Conservation (phyloP, 1,140 invertebrate genomes). For the Anoplolepis gracilipes region DNA sequence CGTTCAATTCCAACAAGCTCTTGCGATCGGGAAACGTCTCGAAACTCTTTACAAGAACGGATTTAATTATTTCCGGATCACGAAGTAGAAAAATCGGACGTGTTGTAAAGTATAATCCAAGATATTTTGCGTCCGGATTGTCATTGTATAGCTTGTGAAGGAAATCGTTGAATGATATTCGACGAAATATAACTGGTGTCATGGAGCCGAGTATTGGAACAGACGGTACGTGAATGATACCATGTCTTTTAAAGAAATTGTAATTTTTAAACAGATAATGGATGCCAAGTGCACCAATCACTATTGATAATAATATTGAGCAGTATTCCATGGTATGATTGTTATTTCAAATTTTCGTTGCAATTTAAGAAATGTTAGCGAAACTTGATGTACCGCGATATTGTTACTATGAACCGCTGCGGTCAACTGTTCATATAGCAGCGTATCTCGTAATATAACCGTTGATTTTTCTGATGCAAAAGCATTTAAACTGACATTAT, state of each 20-base stretch:
- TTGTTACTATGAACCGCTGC: too few relatives aligned
- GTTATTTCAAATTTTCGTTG: too few relatives aligned
- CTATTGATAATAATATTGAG: too few relatives aligned
- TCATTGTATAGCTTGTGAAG: conserved; percentile 38
- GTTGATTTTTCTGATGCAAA: too few relatives aligned
- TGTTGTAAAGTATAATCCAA: conserved; percentile 60
- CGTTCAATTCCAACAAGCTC: conserved; percentile 71
- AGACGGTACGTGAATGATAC: conserved; percentile 59
- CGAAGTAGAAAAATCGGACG: conserved; percentile 77
- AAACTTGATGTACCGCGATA: too few relatives aligned
- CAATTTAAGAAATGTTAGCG: too few relatives aligned
- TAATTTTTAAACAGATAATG: not conserved
- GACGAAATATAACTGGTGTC: not conserved
- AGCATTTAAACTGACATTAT: too few relatives aligned
- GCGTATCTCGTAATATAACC: too few relatives aligned
- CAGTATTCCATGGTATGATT: too few relatives aligned
- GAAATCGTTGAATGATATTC: not conserved
- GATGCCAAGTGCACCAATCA: conserved; percentile 20
- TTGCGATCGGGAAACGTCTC: conserved; percentile 80
- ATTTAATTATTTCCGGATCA: conserved; percentile 80
- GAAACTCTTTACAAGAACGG: conserved; percentile 74
- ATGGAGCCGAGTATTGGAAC: conserved; percentile 61
- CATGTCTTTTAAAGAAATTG: conserved; percentile 68
- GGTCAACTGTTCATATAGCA: too few relatives aligned
- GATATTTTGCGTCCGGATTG: conserved; percentile 62